phyloP scores from a whole-genome alignment of 2,888 invertebrate species.

The Agrochola lychnidis region DNA sequence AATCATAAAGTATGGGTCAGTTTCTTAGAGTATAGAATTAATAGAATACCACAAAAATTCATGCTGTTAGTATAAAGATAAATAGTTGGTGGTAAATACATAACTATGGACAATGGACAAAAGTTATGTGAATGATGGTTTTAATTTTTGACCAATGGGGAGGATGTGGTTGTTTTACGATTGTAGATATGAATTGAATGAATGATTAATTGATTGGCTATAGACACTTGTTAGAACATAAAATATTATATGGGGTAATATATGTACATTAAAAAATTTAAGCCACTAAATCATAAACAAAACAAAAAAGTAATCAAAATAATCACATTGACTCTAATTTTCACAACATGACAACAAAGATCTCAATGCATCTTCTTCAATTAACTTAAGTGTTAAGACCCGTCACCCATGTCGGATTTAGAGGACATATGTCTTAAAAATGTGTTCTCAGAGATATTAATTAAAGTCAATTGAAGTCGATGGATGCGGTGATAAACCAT shows the following conservation, averaged over 20 bases:
- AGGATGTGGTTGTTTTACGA: slow-evolving; percentile 44
- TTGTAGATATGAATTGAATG: slow-evolving; percentile 17
- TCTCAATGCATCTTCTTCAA: slow-evolving; percentile 49
- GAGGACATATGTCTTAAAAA: slow-evolving; percentile 39
- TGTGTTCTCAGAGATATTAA: slow-evolving; percentile 36
- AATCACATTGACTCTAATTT: slow-evolving; percentile 33
- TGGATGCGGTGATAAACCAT: slow-evolving; percentile 30
- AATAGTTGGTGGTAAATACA: slow-evolving; percentile 47
- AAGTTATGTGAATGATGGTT: slow-evolving; percentile 42
- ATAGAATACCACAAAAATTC: slow-evolving; percentile 47
- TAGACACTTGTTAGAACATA: slow-evolving; percentile 49
- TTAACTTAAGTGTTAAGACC: slow-evolving; percentile 35
- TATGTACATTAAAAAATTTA: slow-evolving; percentile 33
- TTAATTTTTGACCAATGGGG: slow-evolving; percentile 24
- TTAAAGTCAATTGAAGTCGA: slow-evolving; percentile 60
- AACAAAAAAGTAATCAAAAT: slow-evolving; percentile 7
- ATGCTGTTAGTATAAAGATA: slow-evolving; percentile 63
- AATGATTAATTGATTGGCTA: slow-evolving; percentile 40
- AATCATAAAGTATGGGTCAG: slow-evolving; percentile 66
- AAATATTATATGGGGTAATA: slow-evolving; percentile 29
- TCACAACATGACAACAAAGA: slow-evolving; percentile 25
- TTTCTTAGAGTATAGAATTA: slow-evolving; percentile 46
- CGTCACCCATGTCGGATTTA: slow-evolving; percentile 45
- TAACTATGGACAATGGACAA: slow-evolving; percentile 42
- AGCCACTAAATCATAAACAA: slow-evolving; percentile 46